Evolutionary conservation across 2,888 invertebrate genomes (phyloP).

Genomic region (Acleris holmiana): DNA sequence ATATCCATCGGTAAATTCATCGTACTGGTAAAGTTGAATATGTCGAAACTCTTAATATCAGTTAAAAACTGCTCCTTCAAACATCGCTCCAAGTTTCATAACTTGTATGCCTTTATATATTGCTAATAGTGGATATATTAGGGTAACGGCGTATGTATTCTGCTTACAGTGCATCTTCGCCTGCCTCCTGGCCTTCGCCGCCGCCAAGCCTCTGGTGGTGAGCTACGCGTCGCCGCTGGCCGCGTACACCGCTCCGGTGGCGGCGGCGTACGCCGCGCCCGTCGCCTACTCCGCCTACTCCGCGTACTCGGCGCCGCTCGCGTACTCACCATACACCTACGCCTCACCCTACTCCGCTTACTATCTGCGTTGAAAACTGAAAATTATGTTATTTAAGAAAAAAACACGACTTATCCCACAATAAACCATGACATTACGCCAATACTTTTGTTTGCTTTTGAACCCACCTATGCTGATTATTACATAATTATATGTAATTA

Average conservation of each 20-base stretch:
- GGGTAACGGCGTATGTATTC: background rate
- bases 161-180: slow-evolving; percentile 76
- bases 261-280: slow-evolving; percentile 53
- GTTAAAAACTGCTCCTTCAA: too few species aligned
- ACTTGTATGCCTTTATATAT: too few species aligned
- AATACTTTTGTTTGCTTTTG: background rate
- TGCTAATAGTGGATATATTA: too few species aligned
- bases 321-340: slow-evolving; percentile 59
- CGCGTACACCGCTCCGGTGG: slow-evolving; percentile 31
- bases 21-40: too few species aligned
- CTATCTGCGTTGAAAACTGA: slow-evolving; percentile 42
- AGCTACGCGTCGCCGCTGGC: slow-evolving; percentile 30
- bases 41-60: too few species aligned
- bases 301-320: slow-evolving; percentile 53
- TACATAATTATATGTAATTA: too few species aligned
- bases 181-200: slow-evolving; percentile 77
- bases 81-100: too few species aligned
- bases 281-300: slow-evolving; percentile 61
- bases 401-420: slow-evolving; percentile 4
- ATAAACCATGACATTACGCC: slow-evolving; percentile 27
- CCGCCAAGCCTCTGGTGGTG: slow-evolving; percentile 57
- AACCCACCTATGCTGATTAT: background rate
- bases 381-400: background rate
- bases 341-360: slow-evolving; percentile 55
- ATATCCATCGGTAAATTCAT: too few species aligned